These are phyloP conservation scores for Neomicropteryx cornuta DNA, from an alignment of 1,140 invertebrate genomes.

Conservation along the genomic window DNA sequence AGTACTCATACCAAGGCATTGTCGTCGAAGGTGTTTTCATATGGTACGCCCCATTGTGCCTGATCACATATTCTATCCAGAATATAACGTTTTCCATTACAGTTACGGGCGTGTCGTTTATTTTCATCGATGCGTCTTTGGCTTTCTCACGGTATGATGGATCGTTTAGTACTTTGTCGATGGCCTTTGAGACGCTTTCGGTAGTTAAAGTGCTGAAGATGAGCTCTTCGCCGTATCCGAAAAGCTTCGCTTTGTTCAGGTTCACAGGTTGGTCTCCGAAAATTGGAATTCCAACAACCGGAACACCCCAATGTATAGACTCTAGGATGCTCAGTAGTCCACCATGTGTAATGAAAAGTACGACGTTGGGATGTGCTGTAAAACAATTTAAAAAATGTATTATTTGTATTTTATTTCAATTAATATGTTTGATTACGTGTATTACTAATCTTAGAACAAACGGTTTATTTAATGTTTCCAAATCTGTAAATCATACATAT, in stretches of 20 bases:
- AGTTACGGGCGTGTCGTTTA: too few relatives aligned
- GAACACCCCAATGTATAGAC: slow-evolving; percentile 52
- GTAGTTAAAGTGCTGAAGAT: slow-evolving; percentile 19
- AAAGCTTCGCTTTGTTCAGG: slow-evolving; percentile 26
- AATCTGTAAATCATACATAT: too few relatives aligned
- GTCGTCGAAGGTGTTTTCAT: too few relatives aligned
- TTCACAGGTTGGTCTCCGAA: slow-evolving; percentile 49
- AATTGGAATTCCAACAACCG: slow-evolving; percentile 56
- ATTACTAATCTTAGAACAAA: slow-evolving; percentile 25
- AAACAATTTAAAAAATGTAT: slow-evolving; percentile 48
- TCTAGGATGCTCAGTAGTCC: slow-evolving; percentile 55
- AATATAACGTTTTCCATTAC: too few relatives aligned
- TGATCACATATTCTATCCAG: too few relatives aligned
- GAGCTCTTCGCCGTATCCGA: slow-evolving; percentile 29
- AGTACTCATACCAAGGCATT: too few relatives aligned
- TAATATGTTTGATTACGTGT: too few relatives aligned
- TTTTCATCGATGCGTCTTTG: too few relatives aligned
- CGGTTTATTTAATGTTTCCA: slow-evolving; percentile 46
- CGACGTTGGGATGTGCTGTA: slow-evolving; percentile 51
- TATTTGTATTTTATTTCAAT: slow-evolving; percentile 45
- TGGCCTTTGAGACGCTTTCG: slow-evolving; percentile 15
- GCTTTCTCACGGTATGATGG: too few relatives aligned
- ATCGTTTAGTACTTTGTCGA: slow-evolving; percentile 17
- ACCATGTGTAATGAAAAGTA: slow-evolving; percentile 56
- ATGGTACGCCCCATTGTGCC: too few relatives aligned